Percentiles rank a stretch among this genome's conserved stretches.
These are phyloP conservation scores for Halichoerus grypus DNA, from an alignment of 2,113 vertebrate genomes.

Conservation along the genomic window DNA sequence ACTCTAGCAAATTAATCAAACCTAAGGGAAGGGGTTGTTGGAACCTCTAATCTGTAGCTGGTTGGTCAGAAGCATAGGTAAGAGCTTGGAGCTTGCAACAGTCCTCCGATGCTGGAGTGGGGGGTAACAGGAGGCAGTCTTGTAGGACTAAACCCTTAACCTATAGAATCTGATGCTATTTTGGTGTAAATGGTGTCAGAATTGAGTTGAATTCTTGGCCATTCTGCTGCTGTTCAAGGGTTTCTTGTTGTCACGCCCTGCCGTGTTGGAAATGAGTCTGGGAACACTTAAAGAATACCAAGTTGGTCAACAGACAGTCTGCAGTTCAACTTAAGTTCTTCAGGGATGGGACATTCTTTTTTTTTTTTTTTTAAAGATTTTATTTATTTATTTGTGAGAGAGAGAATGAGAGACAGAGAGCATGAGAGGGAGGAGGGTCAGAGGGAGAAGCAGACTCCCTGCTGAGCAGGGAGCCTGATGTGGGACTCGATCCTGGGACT, in stretches of 20 bases:
- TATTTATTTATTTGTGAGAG: no score
- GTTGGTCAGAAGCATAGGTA: not conserved
- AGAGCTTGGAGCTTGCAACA: not conserved
- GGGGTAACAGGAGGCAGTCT: not conserved
- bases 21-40: not conserved
- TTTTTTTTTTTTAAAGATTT: no score
- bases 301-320: not conserved
- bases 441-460: no score
- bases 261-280: not conserved
- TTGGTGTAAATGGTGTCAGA: not conserved
- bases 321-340: not conserved
- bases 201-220: not conserved
- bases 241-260: not conserved
- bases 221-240: not conserved
- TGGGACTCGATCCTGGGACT: no score
- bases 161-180: not conserved
- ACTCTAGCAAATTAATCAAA: not conserved
- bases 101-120: not conserved
- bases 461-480: no score
- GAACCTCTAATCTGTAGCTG: not conserved
- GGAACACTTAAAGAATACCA: not conserved
- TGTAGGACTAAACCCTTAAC: not conserved
- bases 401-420: no score
- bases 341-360: rapidly evolving
- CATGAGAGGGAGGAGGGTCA: no score